Evolutionary conservation across 2,888 invertebrate genomes (phyloP).

Genomic region (Stenoptilia bipunctidactyla): DNA sequence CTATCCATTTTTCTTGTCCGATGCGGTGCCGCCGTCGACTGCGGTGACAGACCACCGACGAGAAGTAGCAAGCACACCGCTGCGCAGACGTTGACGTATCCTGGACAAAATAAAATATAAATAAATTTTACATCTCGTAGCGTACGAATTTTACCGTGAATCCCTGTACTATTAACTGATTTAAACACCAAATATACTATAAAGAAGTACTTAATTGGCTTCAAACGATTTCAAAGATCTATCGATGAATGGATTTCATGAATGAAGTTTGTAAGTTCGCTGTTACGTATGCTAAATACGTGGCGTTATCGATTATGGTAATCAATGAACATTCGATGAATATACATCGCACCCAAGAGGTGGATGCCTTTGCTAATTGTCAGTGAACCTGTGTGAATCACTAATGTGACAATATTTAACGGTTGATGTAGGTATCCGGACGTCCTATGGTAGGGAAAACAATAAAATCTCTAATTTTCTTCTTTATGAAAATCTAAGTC

Average conservation of each 20-base stretch:
- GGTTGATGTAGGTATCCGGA: slow-evolving; percentile 17
- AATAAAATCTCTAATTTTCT: slow-evolving; percentile 4
- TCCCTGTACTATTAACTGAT: too few species aligned
- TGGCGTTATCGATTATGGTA: slow-evolving; percentile 67
- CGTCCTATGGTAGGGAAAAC: not conserved
- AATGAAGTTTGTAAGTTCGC: slow-evolving; percentile 37
- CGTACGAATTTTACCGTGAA: too few species aligned
- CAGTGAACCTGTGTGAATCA: slow-evolving; percentile 63
- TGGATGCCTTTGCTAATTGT: slow-evolving; percentile 71
- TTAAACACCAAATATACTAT: too few species aligned
- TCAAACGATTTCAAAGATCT: slow-evolving; percentile 7
- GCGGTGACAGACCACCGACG: slow-evolving; percentile 46
- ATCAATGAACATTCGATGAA: slow-evolving; percentile 68
- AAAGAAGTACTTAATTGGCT: too few species aligned
- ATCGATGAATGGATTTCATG: slow-evolving; percentile 35
- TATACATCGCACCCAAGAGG: slow-evolving; percentile 36
- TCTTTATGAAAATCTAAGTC: slow-evolving; percentile 4
- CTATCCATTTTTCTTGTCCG: slow-evolving; percentile 40
- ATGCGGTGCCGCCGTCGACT: slow-evolving; percentile 50
- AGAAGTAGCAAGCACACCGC: slow-evolving; percentile 55
- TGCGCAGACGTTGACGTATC: slow-evolving; percentile 65
- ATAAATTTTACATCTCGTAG: too few species aligned
- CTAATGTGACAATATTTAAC: slow-evolving; percentile 51
- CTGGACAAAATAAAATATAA: slow-evolving; percentile 20
- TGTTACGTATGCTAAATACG: slow-evolving; percentile 62